Percentiles rank a stretch among this genome's conserved stretches.
Evolutionary conservation across 2,797 vertebrate species (phyloP).

Genomic region (Xiphophorus birchmanni): DNA sequence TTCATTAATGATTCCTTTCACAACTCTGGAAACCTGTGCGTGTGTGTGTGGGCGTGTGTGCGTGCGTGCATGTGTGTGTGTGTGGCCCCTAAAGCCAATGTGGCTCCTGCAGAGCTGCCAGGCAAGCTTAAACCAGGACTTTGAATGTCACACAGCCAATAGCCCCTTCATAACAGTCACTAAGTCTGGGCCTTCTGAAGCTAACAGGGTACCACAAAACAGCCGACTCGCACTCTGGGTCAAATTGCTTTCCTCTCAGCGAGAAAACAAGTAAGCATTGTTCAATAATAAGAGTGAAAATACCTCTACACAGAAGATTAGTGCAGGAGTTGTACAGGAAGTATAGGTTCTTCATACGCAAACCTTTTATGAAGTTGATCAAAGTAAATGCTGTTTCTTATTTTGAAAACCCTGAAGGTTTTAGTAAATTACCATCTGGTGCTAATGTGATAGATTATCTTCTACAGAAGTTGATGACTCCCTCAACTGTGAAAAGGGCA

Average conservation of each 20-base stretch:
- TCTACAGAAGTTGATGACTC: not conserved
- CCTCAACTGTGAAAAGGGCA: not conserved
- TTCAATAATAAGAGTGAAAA: not conserved
- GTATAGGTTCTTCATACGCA: not conserved
- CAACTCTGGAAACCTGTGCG: conserved; percentile 71
- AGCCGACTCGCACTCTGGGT: conserved; percentile 24
- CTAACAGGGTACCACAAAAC: conserved; percentile 47
- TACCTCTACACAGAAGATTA: not conserved
- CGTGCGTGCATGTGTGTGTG: conserved; percentile 78
- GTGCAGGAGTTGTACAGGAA: not conserved
- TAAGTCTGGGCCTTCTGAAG: conserved; percentile 54
- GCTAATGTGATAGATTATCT: not conserved
- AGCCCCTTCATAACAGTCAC: conserved; percentile 65
- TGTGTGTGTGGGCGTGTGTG: too few relatives aligned
- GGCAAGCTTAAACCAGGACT: conserved; percentile 71
- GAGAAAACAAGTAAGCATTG: not conserved
- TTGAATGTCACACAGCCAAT: conserved; percentile 70
- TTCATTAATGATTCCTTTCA: conserved; percentile 80
- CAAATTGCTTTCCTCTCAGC: conserved; percentile 21
- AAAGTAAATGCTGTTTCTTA: not conserved
- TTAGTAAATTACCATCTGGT: too few relatives aligned
- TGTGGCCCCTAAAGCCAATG: conserved; percentile 83
- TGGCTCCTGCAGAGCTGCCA: conserved; percentile 71
- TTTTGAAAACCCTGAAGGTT: not conserved
- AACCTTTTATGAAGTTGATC: not conserved